Conservation (phyloP, 1,140 invertebrate genomes). For the Coenobita brevimanus region DNA sequence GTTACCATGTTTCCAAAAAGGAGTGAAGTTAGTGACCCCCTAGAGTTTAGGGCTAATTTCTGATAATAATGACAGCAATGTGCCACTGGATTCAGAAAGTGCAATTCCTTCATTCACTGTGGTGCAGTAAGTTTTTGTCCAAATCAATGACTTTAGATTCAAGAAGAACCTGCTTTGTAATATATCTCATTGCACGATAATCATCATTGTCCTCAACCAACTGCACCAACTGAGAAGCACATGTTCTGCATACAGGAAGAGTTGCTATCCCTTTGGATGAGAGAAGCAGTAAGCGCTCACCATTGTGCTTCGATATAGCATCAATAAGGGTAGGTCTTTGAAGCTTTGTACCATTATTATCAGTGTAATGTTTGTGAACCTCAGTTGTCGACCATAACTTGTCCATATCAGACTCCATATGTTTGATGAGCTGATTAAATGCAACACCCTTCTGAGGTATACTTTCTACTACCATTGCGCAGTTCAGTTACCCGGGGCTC, state of each 20-base stretch:
- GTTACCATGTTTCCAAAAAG: too few species aligned
- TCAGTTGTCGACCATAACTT: slow-evolving; percentile 9
- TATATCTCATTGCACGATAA: not conserved
- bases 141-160: not conserved
- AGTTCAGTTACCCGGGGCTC: not conserved
- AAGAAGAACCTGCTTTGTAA: not conserved
- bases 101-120: slow-evolving; percentile 5
- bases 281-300: not conserved
- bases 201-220: slow-evolving; percentile 7
- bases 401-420: slow-evolving; percentile 10
- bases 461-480: not conserved
- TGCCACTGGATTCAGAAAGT: slow-evolving; percentile 3
- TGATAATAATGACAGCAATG: not conserved
- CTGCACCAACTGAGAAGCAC: not conserved
- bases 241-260: not conserved
- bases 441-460: not conserved
- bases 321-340: slow-evolving; percentile 16
- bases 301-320: not conserved
- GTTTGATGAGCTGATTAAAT: not conserved
- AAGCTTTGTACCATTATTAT: not conserved
- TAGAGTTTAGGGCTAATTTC: too few species aligned
- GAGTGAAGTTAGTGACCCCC: not conserved
- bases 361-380: too few species aligned
- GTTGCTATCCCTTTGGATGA: slow-evolving; percentile 7
- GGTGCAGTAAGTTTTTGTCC: not conserved